Base-by-base conservation (phyloP, 2,797 vertebrate genomes). In the Poecilia velifera region DNA sequence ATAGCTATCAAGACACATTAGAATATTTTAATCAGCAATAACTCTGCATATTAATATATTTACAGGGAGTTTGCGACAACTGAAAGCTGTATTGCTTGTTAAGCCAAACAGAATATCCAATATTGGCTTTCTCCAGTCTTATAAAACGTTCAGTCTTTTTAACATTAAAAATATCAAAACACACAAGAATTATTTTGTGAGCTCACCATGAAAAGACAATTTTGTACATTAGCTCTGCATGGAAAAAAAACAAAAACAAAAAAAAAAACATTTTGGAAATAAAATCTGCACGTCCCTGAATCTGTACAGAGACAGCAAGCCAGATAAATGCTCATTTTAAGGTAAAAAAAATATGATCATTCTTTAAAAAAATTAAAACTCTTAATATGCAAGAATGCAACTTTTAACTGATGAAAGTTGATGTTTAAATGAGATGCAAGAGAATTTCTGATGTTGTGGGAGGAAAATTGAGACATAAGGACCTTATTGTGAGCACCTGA, bases 401-500 rank as follows among this genome's bases (percentile, higher is more conserved):
- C 47, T 6, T 55, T 55, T 55, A n/a, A 55, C 53, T 55, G 25
- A 55, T 53, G 8, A 25, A 53, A 55, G n/a, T 4, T n/a, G 22
- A 28, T 55, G 53, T 55, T 10, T 28, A 25, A 55, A 55, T n/a
- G 25, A n/a, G 9, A 25, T 55, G 2, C 53, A 25, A 55, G 53
- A 4, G n/a, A n/a, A 55, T n/a, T 7, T 53, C 51, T 53, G 51
- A 12, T 55, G 8, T 55, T 55, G 8, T 55, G 25, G 53, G 53
- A 53, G 20, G 51, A 1, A 10, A n/a, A 55, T 55, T n/a, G 10
- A 55, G 22, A 55, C 53, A 55, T 55, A 55, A 25, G 9, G 3
- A 55, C 8, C 22, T 25, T n/a, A 9, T n/a, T n/a, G n/a, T n/a
- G 49, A 88, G 34, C 45, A 84, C 82, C 90, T 84, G 84, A 78